Conservation (phyloP, 1,140 invertebrate genomes). For the Penaeus vannamei region DNA sequence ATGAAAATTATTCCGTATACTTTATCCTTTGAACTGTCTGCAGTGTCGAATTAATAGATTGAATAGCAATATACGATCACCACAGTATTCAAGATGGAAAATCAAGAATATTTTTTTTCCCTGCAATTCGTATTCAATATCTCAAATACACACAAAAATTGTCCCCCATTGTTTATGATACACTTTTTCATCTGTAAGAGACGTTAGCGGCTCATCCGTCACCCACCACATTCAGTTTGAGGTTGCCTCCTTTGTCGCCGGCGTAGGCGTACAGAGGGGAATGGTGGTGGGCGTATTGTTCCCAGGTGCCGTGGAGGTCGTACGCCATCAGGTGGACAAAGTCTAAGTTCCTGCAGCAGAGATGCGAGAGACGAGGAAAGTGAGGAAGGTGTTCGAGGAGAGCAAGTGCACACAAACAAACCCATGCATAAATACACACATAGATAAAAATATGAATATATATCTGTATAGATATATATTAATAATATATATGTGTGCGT, state of each 20-base stretch:
- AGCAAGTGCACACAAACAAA: not conserved
- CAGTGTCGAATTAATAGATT: not conserved
- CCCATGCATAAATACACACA: not conserved
- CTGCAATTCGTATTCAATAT: no score
- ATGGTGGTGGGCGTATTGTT: constrained; percentile 76
- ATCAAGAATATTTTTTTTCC: no score
- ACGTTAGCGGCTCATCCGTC: not conserved
- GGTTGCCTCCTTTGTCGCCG: constrained; percentile 71
- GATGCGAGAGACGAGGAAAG: constrained; percentile 76
- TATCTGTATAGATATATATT: no score
- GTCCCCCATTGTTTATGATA: not conserved
- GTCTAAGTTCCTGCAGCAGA: constrained; percentile 78
- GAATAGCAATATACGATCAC: not conserved
- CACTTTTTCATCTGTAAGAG: not conserved
- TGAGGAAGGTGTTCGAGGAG: constrained; percentile 71
- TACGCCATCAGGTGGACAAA: constrained; percentile 81
- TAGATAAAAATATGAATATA: no score
- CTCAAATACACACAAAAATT: not conserved
- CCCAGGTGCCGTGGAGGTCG: constrained; percentile 77
- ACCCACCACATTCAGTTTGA: constrained; percentile 75
- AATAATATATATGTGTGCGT: no score
- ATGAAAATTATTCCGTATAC: not conserved
- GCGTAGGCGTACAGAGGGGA: constrained; percentile 74
- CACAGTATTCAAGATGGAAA: no score
- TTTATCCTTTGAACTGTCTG: no score